phyloP scores from a whole-genome alignment of 2,888 invertebrate species.

The Pelosia muscerda region DNA sequence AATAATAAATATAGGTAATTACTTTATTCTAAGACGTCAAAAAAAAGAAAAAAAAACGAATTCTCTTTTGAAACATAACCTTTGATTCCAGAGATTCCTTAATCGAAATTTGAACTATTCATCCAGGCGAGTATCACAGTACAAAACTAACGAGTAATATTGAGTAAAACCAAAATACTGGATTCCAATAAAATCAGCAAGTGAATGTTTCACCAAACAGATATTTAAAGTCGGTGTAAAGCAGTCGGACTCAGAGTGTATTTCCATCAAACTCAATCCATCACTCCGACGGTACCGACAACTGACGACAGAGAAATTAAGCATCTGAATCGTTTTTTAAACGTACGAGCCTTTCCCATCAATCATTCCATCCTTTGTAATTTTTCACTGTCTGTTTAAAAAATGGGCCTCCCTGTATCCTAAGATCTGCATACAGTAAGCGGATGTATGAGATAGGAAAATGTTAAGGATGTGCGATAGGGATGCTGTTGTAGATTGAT shows the following conservation, averaged over 20 bases:
- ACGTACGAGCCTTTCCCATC: conserved; percentile 71
- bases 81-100: too few relatives aligned
- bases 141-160: neutral
- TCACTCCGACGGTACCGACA: conserved; percentile 68
- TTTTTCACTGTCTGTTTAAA: conserved; percentile 78
- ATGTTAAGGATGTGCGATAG: conserved; percentile 1
- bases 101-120: too few relatives aligned
- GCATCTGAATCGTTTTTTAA: conserved; percentile 79
- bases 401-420: conserved; percentile 41
- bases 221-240: conserved; percentile 4
- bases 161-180: neutral
- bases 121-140: too few relatives aligned
- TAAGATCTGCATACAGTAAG: conserved; percentile 44
- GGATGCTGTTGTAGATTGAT: conserved; percentile 13
- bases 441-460: conserved; percentile 20
- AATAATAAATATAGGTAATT: too few relatives aligned
- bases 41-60: too few relatives aligned
- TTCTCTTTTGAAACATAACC: too few relatives aligned
- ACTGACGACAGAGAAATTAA: conserved; percentile 81
- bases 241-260: conserved; percentile 34
- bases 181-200: conserved; percentile 1
- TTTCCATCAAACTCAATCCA: conserved; percentile 65
- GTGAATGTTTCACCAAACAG: neutral
- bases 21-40: too few relatives aligned
- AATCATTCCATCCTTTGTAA: conserved; percentile 74